A percentile compares a stretch with the other conserved stretches of the same genome.
Evolutionary conservation across 2,888 invertebrate genomes (phyloP).

Genomic region (Athalia cordata): DNA sequence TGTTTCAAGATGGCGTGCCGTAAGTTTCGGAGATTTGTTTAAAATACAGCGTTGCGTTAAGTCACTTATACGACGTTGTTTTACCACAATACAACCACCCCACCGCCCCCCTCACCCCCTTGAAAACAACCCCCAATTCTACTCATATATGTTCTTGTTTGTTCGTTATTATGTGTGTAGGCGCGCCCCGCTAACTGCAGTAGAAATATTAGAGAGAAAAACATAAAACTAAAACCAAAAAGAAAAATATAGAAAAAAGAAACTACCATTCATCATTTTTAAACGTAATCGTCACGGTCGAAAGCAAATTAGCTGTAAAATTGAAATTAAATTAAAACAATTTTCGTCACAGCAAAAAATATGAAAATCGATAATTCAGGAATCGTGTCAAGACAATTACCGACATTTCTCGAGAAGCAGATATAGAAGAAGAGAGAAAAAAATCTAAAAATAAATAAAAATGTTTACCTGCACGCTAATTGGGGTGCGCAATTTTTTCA

Average conservation of each 20-base stretch:
- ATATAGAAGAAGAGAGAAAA: not conserved
- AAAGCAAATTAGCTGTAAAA: too few relatives aligned
- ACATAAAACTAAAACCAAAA: not conserved
- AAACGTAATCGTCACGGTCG: too few relatives aligned
- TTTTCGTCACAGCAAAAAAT: too few relatives aligned
- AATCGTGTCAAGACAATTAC: not conserved
- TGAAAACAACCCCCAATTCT: conserved; percentile 48
- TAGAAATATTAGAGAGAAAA: not conserved
- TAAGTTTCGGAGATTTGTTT: conserved; percentile 48
- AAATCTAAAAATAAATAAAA: not conserved
- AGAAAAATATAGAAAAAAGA: not conserved
- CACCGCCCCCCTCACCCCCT: conserved; percentile 59
- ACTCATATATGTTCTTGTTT: conserved; percentile 42
- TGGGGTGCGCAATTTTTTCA: conserved; percentile 38
- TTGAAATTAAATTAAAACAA: too few relatives aligned
- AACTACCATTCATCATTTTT: too few relatives aligned
- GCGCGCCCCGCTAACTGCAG: conserved; percentile 11
- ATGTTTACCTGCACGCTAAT: not conserved
- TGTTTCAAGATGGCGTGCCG: conserved; percentile 36
- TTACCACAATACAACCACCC: conserved; percentile 71
- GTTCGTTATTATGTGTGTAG: conserved; percentile 45
- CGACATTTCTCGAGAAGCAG: too few relatives aligned
- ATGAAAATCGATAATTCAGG: not conserved
- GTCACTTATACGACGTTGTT: conserved; percentile 72
- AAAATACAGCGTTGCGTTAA: conserved; percentile 72